Evolutionary conservation across 2,797 vertebrate species (phyloP), one percentile per base, ranked within the genome.

Genomic region (Hyperoplus immaculatus): DNA sequence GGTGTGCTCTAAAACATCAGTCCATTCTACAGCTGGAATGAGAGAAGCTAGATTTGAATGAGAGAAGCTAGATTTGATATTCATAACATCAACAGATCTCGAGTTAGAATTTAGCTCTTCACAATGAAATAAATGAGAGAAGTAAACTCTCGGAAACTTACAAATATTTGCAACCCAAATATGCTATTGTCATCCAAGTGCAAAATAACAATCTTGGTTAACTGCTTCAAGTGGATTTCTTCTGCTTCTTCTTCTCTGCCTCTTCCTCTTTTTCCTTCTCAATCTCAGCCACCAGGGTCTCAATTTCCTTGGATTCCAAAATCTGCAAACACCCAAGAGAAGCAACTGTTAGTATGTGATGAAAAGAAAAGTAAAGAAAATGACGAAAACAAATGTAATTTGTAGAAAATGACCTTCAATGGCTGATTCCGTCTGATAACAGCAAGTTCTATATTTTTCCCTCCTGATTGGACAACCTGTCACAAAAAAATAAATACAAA

Each of bases 181-280:
- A 88, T 55, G 54, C 47, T 84, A 71, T 67, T 75, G 67, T 81
- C 14, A 72, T 86, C 75, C 76, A 91, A 91, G 86, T 91, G 87
- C 88, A 89, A 88, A 72, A 72, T 29, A 86, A 78, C 65, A 82
- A 55, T 70, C 16, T 65, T 18, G 4, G 50, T 75, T 41, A 84
- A 83, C 68, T 50, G 69, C 68, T 87, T 93, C 92, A 92, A 38
- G 90, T 93, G 50, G 94, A 91, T 83, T 96, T 96, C 87, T 96
- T 96, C 87, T 95, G 94, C 69, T 96, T 97, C 91, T 96, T 97
- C 94, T 96, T 97, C 87, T 96, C 95, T 63, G 93, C 95, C 75
- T 96, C 96, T 83, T 96, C 89, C 77, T 97, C 96, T 75, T 97
- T 96, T 75, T 95, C 94, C 63, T 96, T 97, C 84, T 96, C 95